These are phyloP conservation scores for Ptychodera flava DNA, from an alignment of 35 echinoderm and acorn worm genomes.

Conservation along the genomic window DNA sequence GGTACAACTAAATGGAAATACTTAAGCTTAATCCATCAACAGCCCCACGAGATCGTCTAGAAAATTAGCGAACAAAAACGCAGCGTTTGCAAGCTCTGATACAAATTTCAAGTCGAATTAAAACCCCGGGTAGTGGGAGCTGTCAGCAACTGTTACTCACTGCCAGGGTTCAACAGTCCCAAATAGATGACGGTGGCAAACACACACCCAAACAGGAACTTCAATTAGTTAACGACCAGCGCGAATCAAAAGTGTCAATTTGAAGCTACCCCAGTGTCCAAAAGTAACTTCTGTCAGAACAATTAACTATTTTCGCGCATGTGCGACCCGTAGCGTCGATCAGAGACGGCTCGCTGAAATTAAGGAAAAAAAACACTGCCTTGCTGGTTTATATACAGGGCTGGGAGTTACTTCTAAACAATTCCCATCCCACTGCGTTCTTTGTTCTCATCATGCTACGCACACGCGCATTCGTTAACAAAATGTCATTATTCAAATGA, in stretches of 20 bases:
- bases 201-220: background rate
- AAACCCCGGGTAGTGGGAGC: background rate
- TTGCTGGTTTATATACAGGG: too few relatives aligned
- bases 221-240: background rate
- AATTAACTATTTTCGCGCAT: too few relatives aligned
- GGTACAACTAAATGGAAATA: background rate
- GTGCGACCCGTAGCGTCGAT: too few relatives aligned
- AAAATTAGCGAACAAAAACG: conserved; percentile 1
- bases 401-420: too few relatives aligned
- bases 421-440: background rate
- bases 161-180: background rate
- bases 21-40: conserved; percentile 1
- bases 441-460: background rate
- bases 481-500: background rate
- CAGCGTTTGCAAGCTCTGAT: background rate
- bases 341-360: too few relatives aligned
- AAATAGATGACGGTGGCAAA: background rate
- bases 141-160: background rate
- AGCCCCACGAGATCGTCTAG: background rate
- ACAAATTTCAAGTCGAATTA: conserved; percentile 2
- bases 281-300: too few relatives aligned
- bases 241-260: background rate
- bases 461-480: background rate
- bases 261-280: background rate
- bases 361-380: too few relatives aligned